Evolutionary conservation across 2,113 vertebrate species (phyloP).

Genomic region (Vireo altiloquus): DNA sequence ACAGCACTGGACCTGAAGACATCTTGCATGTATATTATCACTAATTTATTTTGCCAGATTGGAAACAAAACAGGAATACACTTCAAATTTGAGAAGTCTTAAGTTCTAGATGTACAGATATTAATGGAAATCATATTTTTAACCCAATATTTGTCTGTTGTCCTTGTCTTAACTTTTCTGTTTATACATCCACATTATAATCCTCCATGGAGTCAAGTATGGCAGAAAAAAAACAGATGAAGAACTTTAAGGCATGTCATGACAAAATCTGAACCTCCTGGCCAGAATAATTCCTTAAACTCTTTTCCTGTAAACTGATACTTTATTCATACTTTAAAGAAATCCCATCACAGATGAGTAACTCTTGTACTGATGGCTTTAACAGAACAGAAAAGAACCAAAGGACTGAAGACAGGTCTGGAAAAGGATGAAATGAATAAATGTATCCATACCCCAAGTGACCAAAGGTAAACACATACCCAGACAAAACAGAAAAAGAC

Average conservation of each 20-base stretch:
- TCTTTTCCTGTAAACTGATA: not conserved
- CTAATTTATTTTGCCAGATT: not conserved
- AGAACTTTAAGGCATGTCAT: not conserved
- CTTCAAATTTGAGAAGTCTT: not conserved
- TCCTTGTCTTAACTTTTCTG: not conserved
- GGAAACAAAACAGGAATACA: not conserved
- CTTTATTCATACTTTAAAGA: not conserved
- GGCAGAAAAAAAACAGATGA: not conserved
- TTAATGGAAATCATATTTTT: not conserved
- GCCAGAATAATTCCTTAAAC: not conserved
- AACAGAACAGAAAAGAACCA: not conserved
- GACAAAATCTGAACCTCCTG: not conserved
- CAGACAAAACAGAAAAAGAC: not conserved
- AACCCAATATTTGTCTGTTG: not conserved
- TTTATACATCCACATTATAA: not conserved
- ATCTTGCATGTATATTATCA: not conserved
- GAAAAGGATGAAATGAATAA: not conserved
- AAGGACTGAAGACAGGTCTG: not conserved
- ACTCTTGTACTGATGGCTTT: not conserved
- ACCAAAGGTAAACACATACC: not conserved
- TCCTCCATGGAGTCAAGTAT: not conserved
- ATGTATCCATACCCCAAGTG: not conserved
- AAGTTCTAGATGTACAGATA: not conserved
- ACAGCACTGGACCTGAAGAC: not conserved
- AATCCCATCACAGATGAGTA: not conserved